Percentiles rank a stretch among this genome's conserved stretches.
phyloP scores from a whole-genome alignment of 2,888 invertebrate species.

The Drosophila formosana region DNA sequence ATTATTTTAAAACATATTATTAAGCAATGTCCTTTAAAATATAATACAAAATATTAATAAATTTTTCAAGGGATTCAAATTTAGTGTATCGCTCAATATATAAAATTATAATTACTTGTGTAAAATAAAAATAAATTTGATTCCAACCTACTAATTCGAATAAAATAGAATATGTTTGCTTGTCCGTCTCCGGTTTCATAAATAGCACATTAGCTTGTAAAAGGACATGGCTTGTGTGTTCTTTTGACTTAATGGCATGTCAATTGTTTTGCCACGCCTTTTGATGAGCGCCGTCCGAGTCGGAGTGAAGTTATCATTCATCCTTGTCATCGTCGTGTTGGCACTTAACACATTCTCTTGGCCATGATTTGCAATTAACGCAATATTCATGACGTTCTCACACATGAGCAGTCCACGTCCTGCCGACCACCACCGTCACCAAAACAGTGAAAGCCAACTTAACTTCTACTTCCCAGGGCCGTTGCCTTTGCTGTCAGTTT shows the following conservation, averaged over 20 bases:
- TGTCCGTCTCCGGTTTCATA: neutral
- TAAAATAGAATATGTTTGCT: neutral
- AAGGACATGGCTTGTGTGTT: slow-evolving; percentile 37
- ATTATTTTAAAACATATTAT: too few species aligned
- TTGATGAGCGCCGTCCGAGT: slow-evolving; percentile 29
- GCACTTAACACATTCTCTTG: slow-evolving; percentile 80
- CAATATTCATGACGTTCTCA: slow-evolving; percentile 84
- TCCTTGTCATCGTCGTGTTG: slow-evolving; percentile 70
- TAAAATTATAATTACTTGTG: too few species aligned
- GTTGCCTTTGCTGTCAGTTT: slow-evolving; percentile 36
- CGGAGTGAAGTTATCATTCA: slow-evolving; percentile 65
- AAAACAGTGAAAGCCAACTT: slow-evolving; percentile 27
- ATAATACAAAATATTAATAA: too few species aligned
- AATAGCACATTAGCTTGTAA: slow-evolving; percentile 18
- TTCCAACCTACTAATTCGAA: neutral
- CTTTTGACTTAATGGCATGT: slow-evolving; percentile 71
- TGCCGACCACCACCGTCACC: slow-evolving; percentile 37
- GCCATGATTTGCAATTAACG: slow-evolving; percentile 84
- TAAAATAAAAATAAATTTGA: too few species aligned
- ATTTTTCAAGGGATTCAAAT: too few species aligned
- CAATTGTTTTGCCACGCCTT: slow-evolving; percentile 72
- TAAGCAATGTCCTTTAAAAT: too few species aligned
- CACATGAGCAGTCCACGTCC: slow-evolving; percentile 77
- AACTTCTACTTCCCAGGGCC: slow-evolving; percentile 48
- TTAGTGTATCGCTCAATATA: too few species aligned